Percentiles rank a stretch among this genome's conserved stretches.
Evolutionary conservation across 2,797 vertebrate species (phyloP).

Genomic region (Eleutherodactylus coqui): DNA sequence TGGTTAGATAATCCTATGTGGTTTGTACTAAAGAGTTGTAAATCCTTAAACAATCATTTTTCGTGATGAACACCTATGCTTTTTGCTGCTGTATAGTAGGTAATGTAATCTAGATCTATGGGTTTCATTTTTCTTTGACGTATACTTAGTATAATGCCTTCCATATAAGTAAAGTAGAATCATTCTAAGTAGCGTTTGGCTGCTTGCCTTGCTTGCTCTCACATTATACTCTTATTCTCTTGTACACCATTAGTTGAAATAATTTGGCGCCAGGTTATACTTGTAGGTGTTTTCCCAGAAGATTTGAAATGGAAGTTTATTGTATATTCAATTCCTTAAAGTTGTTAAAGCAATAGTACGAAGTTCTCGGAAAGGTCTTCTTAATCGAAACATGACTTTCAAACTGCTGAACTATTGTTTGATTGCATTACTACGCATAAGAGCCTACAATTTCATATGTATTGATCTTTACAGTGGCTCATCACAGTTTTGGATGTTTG

Average conservation of each 20-base stretch:
- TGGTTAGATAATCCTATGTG: background rate
- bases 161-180: background rate
- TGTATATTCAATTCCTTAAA: constrained; percentile 27
- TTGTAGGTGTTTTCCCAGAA: constrained; percentile 23
- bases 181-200: constrained; percentile 33
- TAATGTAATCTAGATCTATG: background rate
- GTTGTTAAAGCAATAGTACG: background rate
- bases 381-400: constrained; percentile 3
- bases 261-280: constrained; percentile 17
- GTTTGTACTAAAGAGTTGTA: background rate
- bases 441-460: constrained; percentile 58
- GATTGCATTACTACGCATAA: constrained; percentile 64
- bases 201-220: constrained; percentile 25
- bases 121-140: background rate
- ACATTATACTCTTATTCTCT: constrained; percentile 26
- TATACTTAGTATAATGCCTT: background rate
- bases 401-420: constrained; percentile 22
- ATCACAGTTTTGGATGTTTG: constrained; percentile 13
- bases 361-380: constrained; percentile 34
- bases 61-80: background rate
- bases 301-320: constrained; percentile 46
- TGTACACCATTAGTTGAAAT: constrained; percentile 21
- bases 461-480: constrained; percentile 45
- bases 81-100: background rate
- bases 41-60: background rate